phyloP scores from a whole-genome alignment of 2,113 vertebrate species.

The Perca flavescens region DNA sequence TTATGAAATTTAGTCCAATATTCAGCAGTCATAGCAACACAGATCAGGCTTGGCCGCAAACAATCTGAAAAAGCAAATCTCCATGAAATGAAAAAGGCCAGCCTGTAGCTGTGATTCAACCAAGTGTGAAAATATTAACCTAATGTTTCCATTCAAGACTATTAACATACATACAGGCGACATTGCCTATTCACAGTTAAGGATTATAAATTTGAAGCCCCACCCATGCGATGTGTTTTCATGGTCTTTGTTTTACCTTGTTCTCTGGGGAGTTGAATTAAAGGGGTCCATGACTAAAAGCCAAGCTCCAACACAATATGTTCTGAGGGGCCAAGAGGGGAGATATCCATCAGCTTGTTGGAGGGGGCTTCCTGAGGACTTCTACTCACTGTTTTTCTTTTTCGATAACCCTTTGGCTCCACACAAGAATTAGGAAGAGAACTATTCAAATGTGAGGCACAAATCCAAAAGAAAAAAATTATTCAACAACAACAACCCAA shows the following conservation, averaged over 20 bases:
- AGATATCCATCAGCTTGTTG: slow-evolving; percentile 63
- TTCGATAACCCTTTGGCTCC: slow-evolving; percentile 54
- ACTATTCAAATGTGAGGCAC: slow-evolving; percentile 43
- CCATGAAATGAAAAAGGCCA: slow-evolving; percentile 42
- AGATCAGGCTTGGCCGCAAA: slow-evolving; percentile 1
- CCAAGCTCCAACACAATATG: slow-evolving; percentile 66
- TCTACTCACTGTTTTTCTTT: slow-evolving; percentile 42
- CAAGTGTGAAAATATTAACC: slow-evolving; percentile 36
- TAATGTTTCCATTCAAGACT: slow-evolving; percentile 17
- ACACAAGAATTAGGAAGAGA: slow-evolving; percentile 36
- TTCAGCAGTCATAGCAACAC: not conserved
- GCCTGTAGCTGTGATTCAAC: not conserved
- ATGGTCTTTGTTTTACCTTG: slow-evolving; percentile 69
- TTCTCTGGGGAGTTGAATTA: slow-evolving; percentile 65
- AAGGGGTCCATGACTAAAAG: slow-evolving; percentile 63
- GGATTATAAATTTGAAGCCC: slow-evolving; percentile 51
- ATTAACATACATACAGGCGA: slow-evolving; percentile 16
- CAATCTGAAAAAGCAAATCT: slow-evolving; percentile 28
- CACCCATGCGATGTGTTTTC: slow-evolving; percentile 63
- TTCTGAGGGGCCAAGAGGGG: slow-evolving; percentile 59
- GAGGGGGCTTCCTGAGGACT: slow-evolving; percentile 71
- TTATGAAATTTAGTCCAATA: not conserved
- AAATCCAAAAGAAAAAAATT: slow-evolving; percentile 7
- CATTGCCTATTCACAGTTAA: slow-evolving; percentile 10
- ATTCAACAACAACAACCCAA: not conserved